Percentiles rank a stretch among this genome's conserved stretches.
Conservation (phyloP, 2,888 invertebrate genomes). For the Diogma glabrata region DNA sequence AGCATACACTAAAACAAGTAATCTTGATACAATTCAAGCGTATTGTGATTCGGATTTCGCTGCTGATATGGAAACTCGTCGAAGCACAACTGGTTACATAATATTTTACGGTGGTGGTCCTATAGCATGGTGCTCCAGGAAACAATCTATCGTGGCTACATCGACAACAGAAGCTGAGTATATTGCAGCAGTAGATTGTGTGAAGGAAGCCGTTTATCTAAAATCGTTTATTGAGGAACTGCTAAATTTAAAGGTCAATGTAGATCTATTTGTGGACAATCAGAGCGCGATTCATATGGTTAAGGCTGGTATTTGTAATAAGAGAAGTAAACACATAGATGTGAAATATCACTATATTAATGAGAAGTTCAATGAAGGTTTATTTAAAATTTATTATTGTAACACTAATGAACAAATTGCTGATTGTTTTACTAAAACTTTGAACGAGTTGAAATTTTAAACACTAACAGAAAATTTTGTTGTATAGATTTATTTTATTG, state of each 20-base stretch:
- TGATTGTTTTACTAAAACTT: slow-evolving; percentile 12
- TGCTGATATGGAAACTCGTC: slow-evolving; percentile 12
- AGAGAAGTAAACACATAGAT: slow-evolving; percentile 14
- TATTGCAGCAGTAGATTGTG: slow-evolving; percentile 7
- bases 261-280: neutral
- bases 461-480: no score
- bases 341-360: slow-evolving; percentile 14
- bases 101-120: slow-evolving; percentile 13
- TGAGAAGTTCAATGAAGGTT: slow-evolving; percentile 11
- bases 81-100: slow-evolving; percentile 16
- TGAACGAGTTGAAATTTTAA: neutral
- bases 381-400: slow-evolving; percentile 12
- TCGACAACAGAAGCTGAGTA: slow-evolving; percentile 15
- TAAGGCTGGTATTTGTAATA: neutral
- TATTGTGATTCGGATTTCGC: neutral
- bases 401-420: slow-evolving; percentile 15
- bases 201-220: neutral
- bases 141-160: slow-evolving; percentile 15
- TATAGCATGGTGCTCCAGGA: slow-evolving; percentile 16
- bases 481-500: no score
- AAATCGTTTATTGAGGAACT: neutral
- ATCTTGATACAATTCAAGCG: neutral
- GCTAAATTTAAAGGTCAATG: neutral
- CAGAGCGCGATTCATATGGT: neutral
- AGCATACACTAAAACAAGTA: neutral